Base-by-base conservation (phyloP, 1,140 invertebrate species). In the Drosophila guanche region DNA sequence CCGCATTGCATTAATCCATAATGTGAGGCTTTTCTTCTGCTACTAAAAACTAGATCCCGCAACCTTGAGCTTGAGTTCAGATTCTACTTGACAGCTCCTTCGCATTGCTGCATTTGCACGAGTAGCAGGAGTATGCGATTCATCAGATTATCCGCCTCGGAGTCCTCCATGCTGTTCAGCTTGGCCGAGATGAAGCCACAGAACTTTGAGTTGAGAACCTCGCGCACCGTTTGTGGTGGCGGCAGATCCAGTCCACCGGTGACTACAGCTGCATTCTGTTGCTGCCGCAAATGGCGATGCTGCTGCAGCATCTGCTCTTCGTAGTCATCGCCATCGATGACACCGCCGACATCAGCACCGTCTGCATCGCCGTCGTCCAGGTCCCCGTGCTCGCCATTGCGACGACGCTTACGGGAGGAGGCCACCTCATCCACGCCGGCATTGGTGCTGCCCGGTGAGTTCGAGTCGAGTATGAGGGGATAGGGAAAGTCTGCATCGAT, bases 401-500 rank as follows among this genome's bases (percentile, higher is more conserved):
- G 86, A 20, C 85, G 78, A 8, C 89, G 84, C 41, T 89, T 90
- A 22, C 62, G 51, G 1, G 60, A 14, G 10, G 42, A 25, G 4
- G 29, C 33, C 20, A 59, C 45, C 12, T 57, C 56, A 40, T 55
- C 65, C 3, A 45, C 48, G 45, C 58, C 47, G 7, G 55, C 59
- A 57, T 74, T 52, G 23, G 51, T 43, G 40, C 84, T 88, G 16
- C 42, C 61, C 45, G 86, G 86, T 29, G 86, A 90, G 66, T 90
- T 89, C 0, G 89, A 89, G 43, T 90, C 90, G 5, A 91, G 67
- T 25, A 91, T 91, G 5, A 91, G 63, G 7, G 90, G 90, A 83
- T 91, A 91, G 1, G 90, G 90, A 16, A 91, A 91, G 37, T 91
- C 90, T 0, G 89, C 90, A 61, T 91, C 90, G n/a, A 91, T 91